Evolutionary conservation across 1,140 invertebrate species (phyloP).

Genomic region (Achroia grisella): DNA sequence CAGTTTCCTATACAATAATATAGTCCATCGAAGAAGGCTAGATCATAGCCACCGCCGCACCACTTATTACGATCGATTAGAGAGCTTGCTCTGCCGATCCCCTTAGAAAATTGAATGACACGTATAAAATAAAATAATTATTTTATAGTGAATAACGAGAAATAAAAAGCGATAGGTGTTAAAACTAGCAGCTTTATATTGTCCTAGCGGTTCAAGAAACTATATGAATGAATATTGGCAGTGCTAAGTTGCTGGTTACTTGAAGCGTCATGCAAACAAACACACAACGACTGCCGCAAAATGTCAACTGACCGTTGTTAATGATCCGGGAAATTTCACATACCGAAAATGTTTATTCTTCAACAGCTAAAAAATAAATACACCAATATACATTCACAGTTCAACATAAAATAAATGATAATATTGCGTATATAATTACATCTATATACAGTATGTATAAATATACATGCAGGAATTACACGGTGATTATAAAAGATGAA

Average conservation of each 20-base stretch:
- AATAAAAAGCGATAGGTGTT: too few relatives aligned
- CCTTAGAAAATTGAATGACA: too few relatives aligned
- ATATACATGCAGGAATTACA: too few relatives aligned
- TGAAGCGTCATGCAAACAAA: slow-evolving; percentile 59
- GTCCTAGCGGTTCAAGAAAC: not conserved
- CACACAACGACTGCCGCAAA: slow-evolving; percentile 54
- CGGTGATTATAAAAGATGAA: too few relatives aligned
- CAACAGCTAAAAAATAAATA: slow-evolving; percentile 73
- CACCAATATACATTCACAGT: slow-evolving; percentile 63
- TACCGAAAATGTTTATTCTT: slow-evolving; percentile 74
- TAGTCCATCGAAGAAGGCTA: too few relatives aligned
- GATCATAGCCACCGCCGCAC: too few relatives aligned
- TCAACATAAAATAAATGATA: slow-evolving; percentile 5
- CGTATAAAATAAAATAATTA: too few relatives aligned
- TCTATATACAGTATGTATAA: slow-evolving; percentile 2
- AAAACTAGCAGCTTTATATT: too few relatives aligned
- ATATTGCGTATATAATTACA: slow-evolving; percentile 5
- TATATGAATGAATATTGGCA: slow-evolving; percentile 47
- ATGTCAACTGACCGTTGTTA: slow-evolving; percentile 68
- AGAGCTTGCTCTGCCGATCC: too few relatives aligned
- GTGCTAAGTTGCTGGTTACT: slow-evolving; percentile 20
- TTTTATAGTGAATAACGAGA: too few relatives aligned
- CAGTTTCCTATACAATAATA: too few relatives aligned
- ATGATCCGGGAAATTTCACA: slow-evolving; percentile 71
- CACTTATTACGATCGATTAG: too few relatives aligned